A percentile compares a stretch with the other conserved stretches of the same genome.
phyloP scores from a whole-genome alignment of 2,113 vertebrate species.

The Sphaerodactylus townsendi region DNA sequence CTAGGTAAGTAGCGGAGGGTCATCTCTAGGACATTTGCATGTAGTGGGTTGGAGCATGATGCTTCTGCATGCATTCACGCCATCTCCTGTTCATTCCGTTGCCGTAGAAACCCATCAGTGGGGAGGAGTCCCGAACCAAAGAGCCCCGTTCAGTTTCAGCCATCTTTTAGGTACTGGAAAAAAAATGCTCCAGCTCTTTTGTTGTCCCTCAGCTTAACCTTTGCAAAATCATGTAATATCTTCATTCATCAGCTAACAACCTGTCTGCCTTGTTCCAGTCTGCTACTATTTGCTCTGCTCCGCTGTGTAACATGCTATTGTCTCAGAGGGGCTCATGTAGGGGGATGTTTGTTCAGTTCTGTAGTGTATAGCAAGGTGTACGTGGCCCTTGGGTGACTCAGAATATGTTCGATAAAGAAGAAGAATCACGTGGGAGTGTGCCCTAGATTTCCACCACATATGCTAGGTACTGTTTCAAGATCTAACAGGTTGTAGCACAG shows the following conservation, averaged over 20 bases:
- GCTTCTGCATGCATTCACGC: slow-evolving; percentile 38
- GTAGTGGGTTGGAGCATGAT: slow-evolving; percentile 4
- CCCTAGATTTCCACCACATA: too few species aligned
- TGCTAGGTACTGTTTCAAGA: too few species aligned
- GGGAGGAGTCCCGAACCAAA: slow-evolving; percentile 83
- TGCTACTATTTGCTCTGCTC: background rate
- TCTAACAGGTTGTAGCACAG: too few species aligned
- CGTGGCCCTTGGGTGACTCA: background rate
- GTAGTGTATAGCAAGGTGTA: background rate
- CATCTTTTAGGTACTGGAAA: slow-evolving; percentile 80
- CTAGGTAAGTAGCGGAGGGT: slow-evolving; percentile 80
- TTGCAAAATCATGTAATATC: slow-evolving; percentile 39
- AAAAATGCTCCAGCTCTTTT: slow-evolving; percentile 46
- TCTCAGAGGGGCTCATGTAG: background rate
- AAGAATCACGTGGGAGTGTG: too few species aligned
- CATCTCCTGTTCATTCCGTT: slow-evolving; percentile 77
- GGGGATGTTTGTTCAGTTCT: background rate
- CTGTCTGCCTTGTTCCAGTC: background rate
- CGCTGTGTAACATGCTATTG: slow-evolving; percentile 9
- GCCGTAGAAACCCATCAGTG: slow-evolving; percentile 81
- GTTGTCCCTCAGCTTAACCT: slow-evolving; percentile 56
- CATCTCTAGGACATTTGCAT: background rate
- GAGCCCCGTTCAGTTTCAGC: slow-evolving; percentile 80
- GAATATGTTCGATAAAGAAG: background rate
- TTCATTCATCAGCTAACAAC: slow-evolving; percentile 5